Base-by-base conservation (phyloP, 2,797 vertebrate genomes). In the Sphenodon punctatus region DNA sequence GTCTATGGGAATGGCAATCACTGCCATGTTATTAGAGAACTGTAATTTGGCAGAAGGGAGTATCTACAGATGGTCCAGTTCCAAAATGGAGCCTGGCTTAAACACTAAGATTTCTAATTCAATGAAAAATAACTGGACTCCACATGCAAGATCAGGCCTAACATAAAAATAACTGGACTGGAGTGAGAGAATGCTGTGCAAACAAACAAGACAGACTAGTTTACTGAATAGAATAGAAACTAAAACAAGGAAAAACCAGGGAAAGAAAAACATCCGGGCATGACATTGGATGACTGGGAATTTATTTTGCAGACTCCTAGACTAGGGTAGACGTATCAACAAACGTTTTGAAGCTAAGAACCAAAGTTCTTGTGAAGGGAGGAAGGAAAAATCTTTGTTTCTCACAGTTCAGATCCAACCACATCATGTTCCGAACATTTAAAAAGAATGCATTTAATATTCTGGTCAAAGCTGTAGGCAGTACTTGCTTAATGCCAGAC, bases 271-370 rank as follows among this genome's bases (percentile, higher is more conserved):
- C 82, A 70, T 65, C 88, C 14, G 20, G 83, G 51, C 23, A 42
- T 11, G 67, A 41, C 84, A 78, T 53, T 79, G 71, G 70, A 84
- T 51, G 88, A 84, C 48, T 67, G 92, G 82, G 42, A 80, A 80
- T 86, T 80, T 84, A 78, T 88, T 77, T 82, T 63, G 81, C 85
- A 85, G 85, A 81, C 27, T 2, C 88, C 86, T 91, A 87, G 89
- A 86, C 77, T 64, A 90, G 46, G n/a, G 67, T 45, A 25, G n/a
- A 86, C 82, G 48, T 72, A 67, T 83, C 89, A 48, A 89, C 58
- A 88, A 88, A 84, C 88, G 73, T 74, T 74, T 74, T 7, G 42
- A 83, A 34, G 17, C 67, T 73, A 77, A 5, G 75, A n/a, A n/a
- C n/a, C n/a, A n/a, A n/a, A n/a, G n/a, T n/a, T n/a, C n/a, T n/a